Evolutionary conservation across 2,888 invertebrate genomes (phyloP), one percentile per base, ranked within the genome.

Genomic region (Phytoseiulus persimilis): DNA sequence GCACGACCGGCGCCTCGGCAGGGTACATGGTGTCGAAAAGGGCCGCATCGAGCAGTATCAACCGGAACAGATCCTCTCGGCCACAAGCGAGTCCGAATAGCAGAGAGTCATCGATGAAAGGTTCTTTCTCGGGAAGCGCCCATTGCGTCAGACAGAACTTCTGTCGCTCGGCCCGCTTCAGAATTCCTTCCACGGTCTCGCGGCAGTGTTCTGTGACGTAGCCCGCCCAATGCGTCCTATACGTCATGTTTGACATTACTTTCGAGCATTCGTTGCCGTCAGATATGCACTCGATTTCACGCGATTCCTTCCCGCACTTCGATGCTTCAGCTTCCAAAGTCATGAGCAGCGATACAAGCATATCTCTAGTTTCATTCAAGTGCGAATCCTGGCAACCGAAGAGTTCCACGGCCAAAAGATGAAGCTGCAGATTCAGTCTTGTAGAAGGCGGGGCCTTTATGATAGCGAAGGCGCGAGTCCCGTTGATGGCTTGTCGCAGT

Each of bases 81-180:
- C 32, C 87, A 33, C 87, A 87, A 14, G 39, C 87, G 6, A 87
- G 87, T 9, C 87, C 87, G n/a, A 28, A 87, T 33, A 87, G 87
- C 6, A 33, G 87, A 28, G 28, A 65, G 1, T 65, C 65, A 23
- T 14, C 28, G 18, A 28, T n/a, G 28, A 39, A 39, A 32, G 87
- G 33, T 39, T 87, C 39, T 87, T 87, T 87, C 28, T 87, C 87
- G 6, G 87, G 87, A 28, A 39, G 87, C 45, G 32, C 45, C 33
- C 87, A 45, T n/a, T 87, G 87, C 5, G 87, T 87, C 28, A 39
- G 39, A n/a, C 87, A 87, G 87, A 87, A 39, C 87, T n/a, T 33
- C 33, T 33, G 32, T n/a, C 32, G 32, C 33, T 87, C 87, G n/a
- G n/a, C 28, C 28, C 14, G 32, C 31, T 45, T 33, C 87, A 87